Evolutionary conservation across 1,140 invertebrate species (phyloP).

Genomic region (Holotrichia oblita): DNA sequence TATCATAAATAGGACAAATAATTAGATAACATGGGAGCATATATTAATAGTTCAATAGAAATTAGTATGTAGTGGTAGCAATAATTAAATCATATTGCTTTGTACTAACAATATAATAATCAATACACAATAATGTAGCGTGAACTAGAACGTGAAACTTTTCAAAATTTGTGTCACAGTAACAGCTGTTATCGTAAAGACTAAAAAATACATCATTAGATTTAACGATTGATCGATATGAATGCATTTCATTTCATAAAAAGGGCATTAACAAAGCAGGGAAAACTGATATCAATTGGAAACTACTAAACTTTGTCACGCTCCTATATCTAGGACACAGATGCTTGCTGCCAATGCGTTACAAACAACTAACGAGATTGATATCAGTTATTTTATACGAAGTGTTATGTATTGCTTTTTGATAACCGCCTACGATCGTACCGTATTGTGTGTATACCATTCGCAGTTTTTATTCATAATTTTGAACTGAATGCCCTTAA

Average conservation of each 20-base stretch:
- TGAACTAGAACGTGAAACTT: no score
- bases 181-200: not conserved
- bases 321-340: conserved; percentile 5
- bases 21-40: no score
- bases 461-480: not conserved
- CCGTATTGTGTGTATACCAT: not conserved
- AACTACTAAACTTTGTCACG: conserved; percentile 16
- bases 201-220: not conserved
- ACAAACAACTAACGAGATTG: conserved; percentile 1
- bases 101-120: no score
- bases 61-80: no score
- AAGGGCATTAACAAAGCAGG: not conserved
- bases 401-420: not conserved
- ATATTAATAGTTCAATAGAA: no score
- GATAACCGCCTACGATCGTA: not conserved
- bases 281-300: not conserved
- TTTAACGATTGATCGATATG: not conserved
- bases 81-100: no score
- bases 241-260: conserved; percentile 21
- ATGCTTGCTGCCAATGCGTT: not conserved
- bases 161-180: not conserved
- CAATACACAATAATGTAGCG: no score
- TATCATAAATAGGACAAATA: no score
- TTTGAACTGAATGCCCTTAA: not conserved
- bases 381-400: conserved; percentile 21